These are phyloP conservation scores for Sisyra nigra DNA, from an alignment of 2,888 invertebrate species.

Conservation along the genomic window DNA sequence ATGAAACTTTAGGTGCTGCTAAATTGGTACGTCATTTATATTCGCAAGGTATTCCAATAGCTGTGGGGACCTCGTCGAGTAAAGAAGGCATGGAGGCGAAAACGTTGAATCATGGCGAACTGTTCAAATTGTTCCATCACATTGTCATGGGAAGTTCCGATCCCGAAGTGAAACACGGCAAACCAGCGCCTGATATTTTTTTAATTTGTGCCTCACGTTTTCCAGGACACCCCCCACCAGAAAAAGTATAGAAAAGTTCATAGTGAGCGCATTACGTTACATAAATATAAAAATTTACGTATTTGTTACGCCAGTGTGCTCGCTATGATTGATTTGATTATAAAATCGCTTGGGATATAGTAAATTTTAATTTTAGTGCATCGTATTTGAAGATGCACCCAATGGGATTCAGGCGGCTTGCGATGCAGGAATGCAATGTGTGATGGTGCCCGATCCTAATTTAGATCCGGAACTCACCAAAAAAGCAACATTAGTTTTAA, in stretches of 20 bases:
- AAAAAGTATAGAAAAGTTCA: conserved; percentile 30
- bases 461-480: conserved; percentile 27
- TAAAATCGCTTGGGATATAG: no score
- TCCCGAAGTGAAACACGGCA: conserved; percentile 68
- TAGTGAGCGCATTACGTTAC: background rate
- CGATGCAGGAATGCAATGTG: conserved; percentile 71
- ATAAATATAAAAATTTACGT: background rate
- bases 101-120: conserved; percentile 40
- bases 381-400: conserved; percentile 86
- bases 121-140: conserved; percentile 56
- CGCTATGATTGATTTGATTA: background rate
- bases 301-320: no score
- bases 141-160: conserved; percentile 71
- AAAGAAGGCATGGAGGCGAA: conserved; percentile 55
- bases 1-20: conserved; percentile 46
- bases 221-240: conserved; percentile 42
- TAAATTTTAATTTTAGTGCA: conserved; percentile 39
- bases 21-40: conserved; percentile 60
- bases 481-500: conserved; percentile 52
- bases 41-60: conserved; percentile 58
- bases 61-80: conserved; percentile 75
- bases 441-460: conserved; percentile 60
- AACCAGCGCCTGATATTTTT: conserved; percentile 83
- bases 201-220: conserved; percentile 61
- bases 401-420: conserved; percentile 71